Evolutionary conservation across 2,797 vertebrate genomes (phyloP), one percentile per base, ranked within the genome.

Genomic region (Amblyopsis hoosieri): DNA sequence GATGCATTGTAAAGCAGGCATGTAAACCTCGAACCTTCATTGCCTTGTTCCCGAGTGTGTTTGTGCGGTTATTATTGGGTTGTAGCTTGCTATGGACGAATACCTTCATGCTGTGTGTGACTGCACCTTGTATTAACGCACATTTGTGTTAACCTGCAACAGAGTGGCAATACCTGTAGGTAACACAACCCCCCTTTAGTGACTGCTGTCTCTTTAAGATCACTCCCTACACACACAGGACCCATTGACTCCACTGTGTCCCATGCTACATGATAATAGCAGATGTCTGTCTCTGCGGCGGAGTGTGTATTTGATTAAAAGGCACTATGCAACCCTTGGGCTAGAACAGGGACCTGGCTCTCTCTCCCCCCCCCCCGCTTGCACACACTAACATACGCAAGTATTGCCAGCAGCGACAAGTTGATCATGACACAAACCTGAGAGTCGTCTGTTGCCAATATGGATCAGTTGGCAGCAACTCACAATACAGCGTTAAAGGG

Each of bases 251-350:
- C 55, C 4, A 6, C 65, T 45, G 15, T 65, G 60, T 64, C 62
- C 60, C 29, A 12, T 64, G 68, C 69, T 75, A 76, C 73, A 61
- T 79, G 77, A 78, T 83, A 85, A 76, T 79, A 72, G 64, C 66
- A 86, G 80, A 86, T 89, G 67, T 12, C 62, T 81, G 80, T 88
- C 86, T 83, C 47, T 65, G 57, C 60, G 58, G 69, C 19, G 66
- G 62, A 69, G 76, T 80, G 79, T 86, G 84, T 58, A 70, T 85
- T 86, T 83, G 60, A 85, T 89, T 87, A 76, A 83, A 81, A 81
- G 59, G 45, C 60, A 64, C 71, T 66, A 54, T 69, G 71, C 69
- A 55, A 60, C 69, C 74, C 51, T 33, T 0, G 13, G 71, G 66
- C 46, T 58, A 52, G 54, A 64, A 75, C 64, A 75, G 69, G 75